These are phyloP conservation scores for Syrphus vitripennis DNA, from an alignment of 2,888 invertebrate genomes.

Conservation along the genomic window DNA sequence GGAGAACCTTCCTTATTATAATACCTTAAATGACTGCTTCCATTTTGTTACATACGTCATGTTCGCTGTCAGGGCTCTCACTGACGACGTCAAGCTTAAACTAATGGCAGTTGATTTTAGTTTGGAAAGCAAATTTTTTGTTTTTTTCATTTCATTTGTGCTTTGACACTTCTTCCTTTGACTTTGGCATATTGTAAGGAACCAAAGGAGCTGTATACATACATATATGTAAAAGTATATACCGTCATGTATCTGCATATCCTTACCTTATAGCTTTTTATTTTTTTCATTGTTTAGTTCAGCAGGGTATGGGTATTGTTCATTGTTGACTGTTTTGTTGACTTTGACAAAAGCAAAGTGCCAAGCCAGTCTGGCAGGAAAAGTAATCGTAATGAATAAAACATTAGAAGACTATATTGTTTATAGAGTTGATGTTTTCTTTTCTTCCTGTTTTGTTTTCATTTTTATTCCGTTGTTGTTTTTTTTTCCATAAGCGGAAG, in stretches of 20 bases:
- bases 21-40: background rate
- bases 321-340: conserved; percentile 56
- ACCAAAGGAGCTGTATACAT: too few species aligned
- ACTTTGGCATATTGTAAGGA: background rate
- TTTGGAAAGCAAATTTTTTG: background rate
- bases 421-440: conserved; percentile 23
- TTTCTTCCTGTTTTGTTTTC: background rate
- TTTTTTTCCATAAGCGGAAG: conserved; percentile 35
- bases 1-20: background rate
- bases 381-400: conserved; percentile 57
- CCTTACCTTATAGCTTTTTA: background rate
- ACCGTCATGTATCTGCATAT: background rate
- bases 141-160: background rate
- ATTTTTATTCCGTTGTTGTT: background rate
- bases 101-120: conserved; percentile 29
- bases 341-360: conserved; percentile 66
- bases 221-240: background rate
- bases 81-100: background rate
- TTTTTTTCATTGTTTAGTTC: background rate
- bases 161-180: conserved; percentile 5
- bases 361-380: conserved; percentile 53
- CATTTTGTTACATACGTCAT: background rate
- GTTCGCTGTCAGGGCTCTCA: conserved; percentile 25
- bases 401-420: conserved; percentile 49
- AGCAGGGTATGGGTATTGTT: conserved; percentile 12